Base-by-base conservation (phyloP, 1,140 invertebrate genomes). In the Papilio polyxenes region DNA sequence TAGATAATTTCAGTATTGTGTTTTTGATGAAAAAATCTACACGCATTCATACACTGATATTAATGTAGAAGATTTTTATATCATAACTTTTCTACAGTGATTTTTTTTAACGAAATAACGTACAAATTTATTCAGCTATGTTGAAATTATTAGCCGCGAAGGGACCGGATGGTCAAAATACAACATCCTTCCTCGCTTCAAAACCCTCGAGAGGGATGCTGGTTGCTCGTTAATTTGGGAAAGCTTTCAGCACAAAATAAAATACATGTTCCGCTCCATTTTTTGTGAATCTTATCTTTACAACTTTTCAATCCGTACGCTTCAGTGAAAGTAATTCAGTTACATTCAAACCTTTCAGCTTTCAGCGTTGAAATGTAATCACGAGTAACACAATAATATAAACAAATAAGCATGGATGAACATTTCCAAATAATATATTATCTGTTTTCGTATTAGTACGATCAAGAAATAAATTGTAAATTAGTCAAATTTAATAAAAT, bases 201-300 rank as follows among this genome's bases (percentile, higher is more conserved):
- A 5, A 72, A 72, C 65, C 65, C 65, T 72, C 13, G 20, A 53
- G 75, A 53, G 49, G 75, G 75, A 77, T 77, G 48, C 75, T 77
- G 20, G 48, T 77, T 77, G 48, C 75, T 77, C 48, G 48, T 77
- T 77, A 77, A 77, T 77, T 77, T 77, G 20, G 40, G 44, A 77
- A 77, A 51, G 75, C 75, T 77, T 77, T 77, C 44, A 49, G 11
- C 75, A 51, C n/a, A 53, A 77, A 77, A 77, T 77, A 49, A 77
- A 53, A 51, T 13, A 77, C 49, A 53, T 77, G 48, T 77, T 53
- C 13, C 31, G 3, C 11, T 15, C 65, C 31, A 37, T 37, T 31
- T 72, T 53, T 53, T 31, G 48, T 49, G 75, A 49, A 77, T 49
- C 75, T 77, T 17, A 77, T 49, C 23, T 53, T 48, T 77, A 56